Evolutionary conservation across 2,888 invertebrate genomes (phyloP).

Genomic region (Eremobia ochroleuca): DNA sequence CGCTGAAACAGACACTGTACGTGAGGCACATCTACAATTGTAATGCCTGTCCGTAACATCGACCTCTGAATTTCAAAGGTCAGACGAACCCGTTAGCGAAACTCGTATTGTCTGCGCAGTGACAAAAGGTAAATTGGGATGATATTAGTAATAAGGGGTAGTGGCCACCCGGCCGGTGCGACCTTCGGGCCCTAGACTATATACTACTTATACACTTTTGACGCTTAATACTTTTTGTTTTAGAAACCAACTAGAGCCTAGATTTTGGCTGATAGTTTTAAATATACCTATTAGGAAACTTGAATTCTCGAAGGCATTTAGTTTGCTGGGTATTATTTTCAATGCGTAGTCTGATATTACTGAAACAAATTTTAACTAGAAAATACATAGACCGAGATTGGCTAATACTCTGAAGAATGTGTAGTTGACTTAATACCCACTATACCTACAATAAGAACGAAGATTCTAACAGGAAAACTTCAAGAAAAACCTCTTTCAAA

Average conservation of each 20-base stretch:
- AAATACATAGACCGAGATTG: not conserved
- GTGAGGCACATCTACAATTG: conserved; percentile 73
- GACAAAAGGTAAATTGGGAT: conserved; percentile 63
- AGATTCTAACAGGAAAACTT: conserved; percentile 52
- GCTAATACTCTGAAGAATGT: conserved; percentile 6
- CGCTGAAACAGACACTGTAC: conserved; percentile 69
- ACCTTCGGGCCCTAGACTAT: conserved; percentile 34
- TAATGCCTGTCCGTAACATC: conserved; percentile 48
- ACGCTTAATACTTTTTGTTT: conserved; percentile 31
- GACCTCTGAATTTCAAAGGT: conserved; percentile 61
- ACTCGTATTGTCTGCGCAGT: conserved; percentile 48
- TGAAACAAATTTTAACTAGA: conserved; percentile 25
- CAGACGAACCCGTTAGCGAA: conserved; percentile 63
- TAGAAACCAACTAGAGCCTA: conserved; percentile 9
- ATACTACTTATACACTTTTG: conserved; percentile 45
- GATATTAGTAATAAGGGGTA: conserved; percentile 49
- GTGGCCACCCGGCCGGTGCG: conserved; percentile 17
- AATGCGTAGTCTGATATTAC: not conserved
- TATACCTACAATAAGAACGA: not conserved
- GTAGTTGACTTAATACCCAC: not conserved
- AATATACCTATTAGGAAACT: conserved; percentile 20
- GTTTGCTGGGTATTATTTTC: not conserved
- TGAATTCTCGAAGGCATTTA: conserved; percentile 2
- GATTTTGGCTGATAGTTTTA: conserved; percentile 25
- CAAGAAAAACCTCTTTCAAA: conserved; percentile 23